Evolutionary conservation across 1,140 invertebrate genomes (phyloP).

Genomic region (Ceratitis capitata): DNA sequence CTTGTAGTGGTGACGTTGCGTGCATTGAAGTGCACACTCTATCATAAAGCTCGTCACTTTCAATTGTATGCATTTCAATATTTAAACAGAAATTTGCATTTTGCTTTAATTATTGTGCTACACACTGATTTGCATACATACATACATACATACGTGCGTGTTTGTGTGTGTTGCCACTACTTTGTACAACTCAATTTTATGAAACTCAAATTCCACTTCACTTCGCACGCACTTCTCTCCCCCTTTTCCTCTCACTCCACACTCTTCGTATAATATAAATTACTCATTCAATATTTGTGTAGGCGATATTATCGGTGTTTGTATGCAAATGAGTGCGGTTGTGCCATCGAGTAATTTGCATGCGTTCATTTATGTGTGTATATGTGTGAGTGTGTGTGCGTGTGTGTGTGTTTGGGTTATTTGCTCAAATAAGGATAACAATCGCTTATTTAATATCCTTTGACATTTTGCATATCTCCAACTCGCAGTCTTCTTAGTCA

Average conservation of each 20-base stretch:
- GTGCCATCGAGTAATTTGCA: neutral
- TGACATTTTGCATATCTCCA: neutral
- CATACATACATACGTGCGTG: too few species aligned
- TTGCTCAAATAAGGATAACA: slow-evolving; percentile 16
- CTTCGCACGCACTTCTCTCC: too few species aligned
- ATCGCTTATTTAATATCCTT: slow-evolving; percentile 32
- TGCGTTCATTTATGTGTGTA: too few species aligned
- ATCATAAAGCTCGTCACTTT: slow-evolving; percentile 19
- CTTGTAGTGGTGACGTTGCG: neutral
- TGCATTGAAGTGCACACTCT: neutral
- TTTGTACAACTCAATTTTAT: neutral
- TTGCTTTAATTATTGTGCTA: slow-evolving; percentile 13
- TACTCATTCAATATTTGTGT: neutral
- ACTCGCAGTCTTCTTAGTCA: neutral
- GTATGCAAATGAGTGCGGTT: neutral
- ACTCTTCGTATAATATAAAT: neutral
- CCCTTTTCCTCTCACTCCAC: neutral
- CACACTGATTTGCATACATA: neutral
- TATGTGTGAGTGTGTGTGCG: neutral
- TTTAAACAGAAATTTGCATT: slow-evolving; percentile 20
- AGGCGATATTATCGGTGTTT: slow-evolving; percentile 13
- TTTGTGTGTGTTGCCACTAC: too few species aligned
- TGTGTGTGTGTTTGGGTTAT: neutral
- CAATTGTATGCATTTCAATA: slow-evolving; percentile 6
- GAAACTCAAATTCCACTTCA: slow-evolving; percentile 9